These are phyloP conservation scores for Oreonectes daqikongensis DNA, from an alignment of 2,797 vertebrate genomes.

Conservation along the genomic window DNA sequence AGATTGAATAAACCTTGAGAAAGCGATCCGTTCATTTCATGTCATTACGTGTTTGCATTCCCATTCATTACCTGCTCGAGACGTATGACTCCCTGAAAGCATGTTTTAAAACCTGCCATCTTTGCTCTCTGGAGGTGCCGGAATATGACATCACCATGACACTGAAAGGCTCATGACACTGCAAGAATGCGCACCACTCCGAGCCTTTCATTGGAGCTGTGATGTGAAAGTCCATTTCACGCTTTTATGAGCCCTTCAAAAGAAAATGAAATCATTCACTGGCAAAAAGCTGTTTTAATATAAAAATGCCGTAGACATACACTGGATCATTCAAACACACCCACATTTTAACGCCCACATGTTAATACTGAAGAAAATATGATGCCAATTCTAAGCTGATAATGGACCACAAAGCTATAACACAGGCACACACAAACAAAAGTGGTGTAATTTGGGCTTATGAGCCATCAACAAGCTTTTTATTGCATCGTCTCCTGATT, in stretches of 20 bases:
- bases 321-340: background rate
- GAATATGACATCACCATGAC: background rate
- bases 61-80: background rate
- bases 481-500: slow-evolving; percentile 49
- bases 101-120: background rate
- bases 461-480: slow-evolving; percentile 51
- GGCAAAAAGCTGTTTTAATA: slow-evolving; percentile 3
- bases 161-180: background rate
- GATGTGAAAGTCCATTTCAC: background rate
- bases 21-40: background rate
- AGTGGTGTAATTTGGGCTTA: slow-evolving; percentile 41
- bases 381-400: slow-evolving; percentile 9
- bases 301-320: background rate
- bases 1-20: background rate
- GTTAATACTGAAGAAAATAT: background rate
- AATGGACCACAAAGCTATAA: slow-evolving; percentile 2
- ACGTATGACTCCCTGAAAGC: background rate
- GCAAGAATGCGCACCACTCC: background rate
- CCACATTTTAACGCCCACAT: background rate
- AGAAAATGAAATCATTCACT: background rate
- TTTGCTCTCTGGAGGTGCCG: background rate
- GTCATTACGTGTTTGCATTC: background rate
- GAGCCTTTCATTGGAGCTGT: background rate
- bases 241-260: slow-evolving; percentile 7
- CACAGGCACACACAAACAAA: slow-evolving; percentile 19